Conservation (phyloP, 2,888 invertebrate genomes). For the Gari tellinella region DNA sequence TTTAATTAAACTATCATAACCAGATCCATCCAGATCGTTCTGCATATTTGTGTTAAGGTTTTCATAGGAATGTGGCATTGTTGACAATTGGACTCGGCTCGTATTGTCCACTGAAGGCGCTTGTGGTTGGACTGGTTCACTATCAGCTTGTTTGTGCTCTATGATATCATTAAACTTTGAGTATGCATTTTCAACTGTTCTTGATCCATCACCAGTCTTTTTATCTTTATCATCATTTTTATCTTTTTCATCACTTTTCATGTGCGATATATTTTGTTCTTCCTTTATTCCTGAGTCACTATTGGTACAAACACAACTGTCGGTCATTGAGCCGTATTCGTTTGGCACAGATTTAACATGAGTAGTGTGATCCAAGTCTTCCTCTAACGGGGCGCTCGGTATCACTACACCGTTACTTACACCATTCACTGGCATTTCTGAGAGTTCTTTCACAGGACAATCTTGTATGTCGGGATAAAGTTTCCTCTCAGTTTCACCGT, state of each 20-base stretch:
- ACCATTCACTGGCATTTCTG: conserved; percentile 23
- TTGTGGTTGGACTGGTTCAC: not conserved
- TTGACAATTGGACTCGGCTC: conserved; percentile 1
- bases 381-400: conserved; percentile 57
- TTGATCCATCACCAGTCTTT: not conserved
- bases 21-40: not conserved
- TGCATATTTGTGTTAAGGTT: conserved; percentile 37
- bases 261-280: not conserved
- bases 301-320: not conserved
- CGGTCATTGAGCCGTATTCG: conserved; percentile 33
- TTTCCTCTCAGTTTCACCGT: conserved; percentile 8
- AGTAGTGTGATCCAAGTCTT: conserved; percentile 41
- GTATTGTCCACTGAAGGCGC: conserved; percentile 12
- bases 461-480: conserved; percentile 35
- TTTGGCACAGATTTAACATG: conserved; percentile 38
- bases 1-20: conserved; percentile 9
- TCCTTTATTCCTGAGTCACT: not conserved
- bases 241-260: not conserved
- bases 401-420: conserved; percentile 33
- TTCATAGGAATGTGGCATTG: conserved; percentile 60
- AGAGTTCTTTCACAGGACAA: conserved; percentile 1
- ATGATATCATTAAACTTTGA: conserved; percentile 25
- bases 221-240: conserved; percentile 9
- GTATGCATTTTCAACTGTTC: conserved; percentile 18
- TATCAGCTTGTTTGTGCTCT: not conserved